These are phyloP conservation scores for Magallana nippona DNA, from an alignment of 2,888 invertebrate genomes.

Conservation along the genomic window DNA sequence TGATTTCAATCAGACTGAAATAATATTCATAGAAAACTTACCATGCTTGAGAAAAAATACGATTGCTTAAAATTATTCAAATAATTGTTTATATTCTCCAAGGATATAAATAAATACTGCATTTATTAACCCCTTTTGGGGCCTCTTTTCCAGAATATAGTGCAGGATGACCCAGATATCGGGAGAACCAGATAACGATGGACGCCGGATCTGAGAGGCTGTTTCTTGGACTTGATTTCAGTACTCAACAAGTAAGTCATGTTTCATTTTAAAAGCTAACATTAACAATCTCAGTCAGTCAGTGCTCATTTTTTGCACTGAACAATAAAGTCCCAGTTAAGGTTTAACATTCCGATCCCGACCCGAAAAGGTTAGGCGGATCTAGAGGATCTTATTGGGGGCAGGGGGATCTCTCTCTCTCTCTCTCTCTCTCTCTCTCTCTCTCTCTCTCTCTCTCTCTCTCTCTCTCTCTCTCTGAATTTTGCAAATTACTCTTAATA, in stretches of 20 bases:
- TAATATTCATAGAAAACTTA: too few species aligned
- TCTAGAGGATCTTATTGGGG: not conserved
- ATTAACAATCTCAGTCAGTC: too few species aligned
- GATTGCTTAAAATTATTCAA: too few species aligned
- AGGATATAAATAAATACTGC: too few species aligned
- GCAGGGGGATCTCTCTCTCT: not conserved
- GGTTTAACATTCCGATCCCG: not conserved
- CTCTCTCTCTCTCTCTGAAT: not conserved
- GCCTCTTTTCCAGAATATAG: not conserved
- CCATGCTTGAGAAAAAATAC: too few species aligned
- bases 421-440: too few species aligned
- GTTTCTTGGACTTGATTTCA: conserved; percentile 72
- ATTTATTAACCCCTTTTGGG: not conserved
- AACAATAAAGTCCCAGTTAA: not conserved
- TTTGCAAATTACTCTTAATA: too few species aligned
- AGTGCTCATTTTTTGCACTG: not conserved
- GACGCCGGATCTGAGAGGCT: conserved; percentile 20
- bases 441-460: too few species aligned
- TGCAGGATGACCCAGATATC: not conserved
- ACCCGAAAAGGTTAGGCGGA: not conserved
- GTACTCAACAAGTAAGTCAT: conserved; percentile 70
- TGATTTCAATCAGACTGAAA: too few species aligned
- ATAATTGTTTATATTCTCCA: too few species aligned
- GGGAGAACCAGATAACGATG: not conserved
- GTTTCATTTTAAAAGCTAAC: not conserved